Conservation (phyloP, 1,140 invertebrate genomes). For the Berghia stephanieae region DNA sequence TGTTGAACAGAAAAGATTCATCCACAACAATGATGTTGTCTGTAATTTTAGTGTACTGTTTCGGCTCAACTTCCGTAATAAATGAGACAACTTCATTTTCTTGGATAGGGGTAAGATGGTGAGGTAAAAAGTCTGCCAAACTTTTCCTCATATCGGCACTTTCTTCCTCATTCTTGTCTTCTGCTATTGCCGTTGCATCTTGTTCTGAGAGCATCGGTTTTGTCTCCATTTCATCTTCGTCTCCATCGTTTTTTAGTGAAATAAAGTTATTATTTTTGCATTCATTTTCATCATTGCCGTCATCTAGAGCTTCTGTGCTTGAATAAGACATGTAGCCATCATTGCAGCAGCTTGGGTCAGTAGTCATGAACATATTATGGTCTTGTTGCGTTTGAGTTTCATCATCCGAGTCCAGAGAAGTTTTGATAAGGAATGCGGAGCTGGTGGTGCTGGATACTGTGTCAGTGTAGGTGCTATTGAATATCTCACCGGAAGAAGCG, state of each 20-base stretch:
- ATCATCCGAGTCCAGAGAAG: not conserved
- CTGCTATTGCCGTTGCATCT: not conserved
- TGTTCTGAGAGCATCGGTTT: not conserved
- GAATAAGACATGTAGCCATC: not conserved
- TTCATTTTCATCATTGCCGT: not conserved
- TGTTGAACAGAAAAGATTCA: constrained; percentile 6
- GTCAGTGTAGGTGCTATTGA: constrained; percentile 15
- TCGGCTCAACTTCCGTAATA: not conserved
- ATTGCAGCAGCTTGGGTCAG: not conserved
- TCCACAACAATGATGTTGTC: not conserved
- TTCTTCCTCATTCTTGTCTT: not conserved
- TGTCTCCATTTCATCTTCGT: not conserved
- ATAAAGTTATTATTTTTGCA: too few relatives aligned
- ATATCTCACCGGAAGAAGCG: not conserved
- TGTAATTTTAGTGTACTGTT: not conserved
- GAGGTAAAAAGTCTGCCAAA: not conserved
- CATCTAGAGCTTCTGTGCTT: too few relatives aligned
- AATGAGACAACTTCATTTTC: not conserved
- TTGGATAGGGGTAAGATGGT: not conserved
- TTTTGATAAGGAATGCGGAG: not conserved
- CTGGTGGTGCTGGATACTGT: not conserved
- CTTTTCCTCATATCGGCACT: not conserved
- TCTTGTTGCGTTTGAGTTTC: not conserved
- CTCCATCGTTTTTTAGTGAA: too few relatives aligned
- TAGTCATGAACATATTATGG: too few relatives aligned